Conservation (phyloP, 2,113 vertebrate species). For the Trematocara variabile region DNA sequence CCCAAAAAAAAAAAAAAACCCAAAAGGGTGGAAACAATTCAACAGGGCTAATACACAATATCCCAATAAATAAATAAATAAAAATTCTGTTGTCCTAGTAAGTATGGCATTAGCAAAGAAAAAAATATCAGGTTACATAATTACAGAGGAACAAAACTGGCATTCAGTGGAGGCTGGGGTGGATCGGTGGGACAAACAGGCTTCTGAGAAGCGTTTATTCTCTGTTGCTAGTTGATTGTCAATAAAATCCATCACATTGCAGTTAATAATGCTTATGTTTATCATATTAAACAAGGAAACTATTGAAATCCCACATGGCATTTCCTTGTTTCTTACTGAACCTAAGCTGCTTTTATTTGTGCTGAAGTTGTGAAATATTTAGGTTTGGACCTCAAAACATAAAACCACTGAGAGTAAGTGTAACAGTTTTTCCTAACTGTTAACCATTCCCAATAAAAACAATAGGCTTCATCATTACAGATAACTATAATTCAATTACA, state of each 20-base stretch:
- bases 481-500: background rate
- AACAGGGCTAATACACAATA: background rate
- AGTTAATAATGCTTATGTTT: background rate
- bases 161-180: background rate
- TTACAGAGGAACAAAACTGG: background rate
- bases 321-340: background rate
- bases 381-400: background rate
- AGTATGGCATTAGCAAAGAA: background rate
- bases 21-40: background rate
- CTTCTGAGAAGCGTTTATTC: background rate
- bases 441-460: background rate
- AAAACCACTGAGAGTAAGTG: background rate
- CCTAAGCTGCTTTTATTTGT: background rate
- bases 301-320: background rate
- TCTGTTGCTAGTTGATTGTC: background rate
- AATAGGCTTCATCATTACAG: background rate
- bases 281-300: background rate
- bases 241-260: background rate
- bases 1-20: fast-evolving
- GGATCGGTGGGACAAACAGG: background rate
- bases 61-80: background rate
- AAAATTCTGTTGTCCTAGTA: background rate
- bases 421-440: background rate
- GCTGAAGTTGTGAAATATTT: background rate
- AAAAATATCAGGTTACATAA: background rate